Base-by-base conservation (phyloP, 2,797 vertebrate genomes). In the Tragopan temminckii region DNA sequence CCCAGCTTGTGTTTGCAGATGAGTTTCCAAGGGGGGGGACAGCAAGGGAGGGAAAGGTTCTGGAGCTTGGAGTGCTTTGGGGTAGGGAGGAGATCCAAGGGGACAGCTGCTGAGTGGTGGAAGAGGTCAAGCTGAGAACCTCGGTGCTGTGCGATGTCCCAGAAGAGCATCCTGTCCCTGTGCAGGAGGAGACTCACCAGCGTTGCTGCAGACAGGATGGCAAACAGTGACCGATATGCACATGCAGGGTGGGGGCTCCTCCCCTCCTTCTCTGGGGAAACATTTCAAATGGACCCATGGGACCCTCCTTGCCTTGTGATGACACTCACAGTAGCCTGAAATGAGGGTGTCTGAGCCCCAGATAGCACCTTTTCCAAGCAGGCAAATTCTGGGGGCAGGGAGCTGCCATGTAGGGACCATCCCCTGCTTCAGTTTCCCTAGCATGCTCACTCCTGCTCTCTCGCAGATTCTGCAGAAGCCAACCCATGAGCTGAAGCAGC, bases 391-490 rank as follows among this genome's bases (percentile, higher is more conserved):
- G 58, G 35, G 72, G 27, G 3, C 1, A 35, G n/a, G 52, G 18
- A 31, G 15, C 29, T 72, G 23, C 23, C 31, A 19, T 31, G 40
- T 25, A 25, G 70, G 48, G 24, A 29, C 33, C 14, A 13, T 7
- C 20, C 11, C 27, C 38, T 33, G 29, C 35, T 17, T 61, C 11
- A 4, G 7, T 24, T 17, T 52, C 23, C 17, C n/a, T 45, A 27
- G 3, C 5, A 13, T 36, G 24, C 50, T 92, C n/a, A 77, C 52
- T 11, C 61, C 57, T 52, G 13, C 50, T 25, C 3, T 24, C 9
- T 43, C 2, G 0, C 94, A 99, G 99, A 98, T 98, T 81, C 97
- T 99, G 75, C 98, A 99, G 91, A 99, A 99, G 89, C 99, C 98
- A 0, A 98, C 97, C 63, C 98, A 98, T 0, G 98, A 99, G 55